Base-by-base conservation (phyloP, 2,888 invertebrate species). In the Phytoseiulus persimilis region DNA sequence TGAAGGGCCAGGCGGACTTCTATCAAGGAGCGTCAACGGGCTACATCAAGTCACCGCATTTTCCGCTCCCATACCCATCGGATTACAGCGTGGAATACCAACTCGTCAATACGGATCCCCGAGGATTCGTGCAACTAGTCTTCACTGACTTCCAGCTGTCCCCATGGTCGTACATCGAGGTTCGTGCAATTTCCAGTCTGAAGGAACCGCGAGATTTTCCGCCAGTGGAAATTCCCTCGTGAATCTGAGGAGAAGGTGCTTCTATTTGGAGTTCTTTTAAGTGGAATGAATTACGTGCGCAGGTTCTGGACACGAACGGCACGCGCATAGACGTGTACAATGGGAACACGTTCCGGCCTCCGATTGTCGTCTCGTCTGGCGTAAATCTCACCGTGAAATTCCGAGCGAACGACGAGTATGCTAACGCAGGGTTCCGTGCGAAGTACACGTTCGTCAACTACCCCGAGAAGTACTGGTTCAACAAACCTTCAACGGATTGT, bases 131-230 rank as follows among this genome's bases (percentile, higher is more conserved):
- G 45, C 94, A 94, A 90, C 92, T 95, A 87, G 93, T 95, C 90
- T 95, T 95, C 92, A 94, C 94, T 0, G 95, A 95, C 92, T 95
- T 95, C 92, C 95, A 95, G 91, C 92, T 95, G 90, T 94, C 95
- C 0, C 92, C 94, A 18, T 94, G 94, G 31, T 95, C 95, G 0
- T 94, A 95, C 39, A 94, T 95, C 92, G 95, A 95, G 94, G 95
- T 95, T 92, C 90, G 90, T 18, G 0, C 46, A n/a, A n/a, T n/a
- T n/a, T n/a, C n/a, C n/a, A n/a, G n/a, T 46, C 46, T 14, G 14
- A 46, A 46, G 14, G 14, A 11, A 11, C 46, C 6, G 46, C 46
- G 46, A 46, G 46, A 6, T 6, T 46, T 46, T 6, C 9, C 46
- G 46, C 9, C 9, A 14, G 46, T 46, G 46, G 46, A n/a, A n/a